Evolutionary conservation across 2,113 vertebrate species (phyloP), one percentile per base, ranked within the genome.

Genomic region (Toxotes jaculatrix): DNA sequence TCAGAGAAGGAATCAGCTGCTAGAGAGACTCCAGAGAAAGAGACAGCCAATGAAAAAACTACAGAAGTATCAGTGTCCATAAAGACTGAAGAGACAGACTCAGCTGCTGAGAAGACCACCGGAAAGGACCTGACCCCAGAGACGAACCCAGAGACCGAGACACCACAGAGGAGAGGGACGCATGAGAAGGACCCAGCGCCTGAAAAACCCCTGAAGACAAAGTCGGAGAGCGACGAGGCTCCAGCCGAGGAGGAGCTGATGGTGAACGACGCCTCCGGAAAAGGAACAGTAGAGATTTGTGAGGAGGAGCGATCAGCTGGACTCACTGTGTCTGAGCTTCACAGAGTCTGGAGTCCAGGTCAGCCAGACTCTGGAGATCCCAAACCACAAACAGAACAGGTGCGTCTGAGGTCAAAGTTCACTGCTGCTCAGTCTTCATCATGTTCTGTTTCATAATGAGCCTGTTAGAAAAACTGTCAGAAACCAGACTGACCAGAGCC

Each of bases 381-480:
- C 42, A 32, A 45, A 65, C 43, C 43, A 51, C 8, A 56, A 56
- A 56, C 42, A 31, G 19, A 60, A 36, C 81, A 87, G 87, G 88
- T 87, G 74, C 2, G 53, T 49, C 16, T 49, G 47, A 45, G 43
- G 43, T 45, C 43, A 45, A 45, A 45, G 43, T 11, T 45, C 43
- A 14, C 43, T 45, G 43, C 45, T 17, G 45, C 45, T 47, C 38
- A 7, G 38, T 40, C 38, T 40, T 27, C 27, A 27, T 27, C 27
- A 27, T 27, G 27, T 27, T 27, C 27, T 27, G 27, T 27, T 27
- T 27, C 27, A 27, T 27, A 27, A 27, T 27, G 27, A 27, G 27
- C 27, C 27, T 27, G 27, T 27, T 27, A 27, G 27, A 27, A 27
- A 27, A 27, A 27, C 27, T 27, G 27, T 27, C 27, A 27, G 27